Conservation (phyloP, 2,888 invertebrate species). For the Meta bourneti region DNA sequence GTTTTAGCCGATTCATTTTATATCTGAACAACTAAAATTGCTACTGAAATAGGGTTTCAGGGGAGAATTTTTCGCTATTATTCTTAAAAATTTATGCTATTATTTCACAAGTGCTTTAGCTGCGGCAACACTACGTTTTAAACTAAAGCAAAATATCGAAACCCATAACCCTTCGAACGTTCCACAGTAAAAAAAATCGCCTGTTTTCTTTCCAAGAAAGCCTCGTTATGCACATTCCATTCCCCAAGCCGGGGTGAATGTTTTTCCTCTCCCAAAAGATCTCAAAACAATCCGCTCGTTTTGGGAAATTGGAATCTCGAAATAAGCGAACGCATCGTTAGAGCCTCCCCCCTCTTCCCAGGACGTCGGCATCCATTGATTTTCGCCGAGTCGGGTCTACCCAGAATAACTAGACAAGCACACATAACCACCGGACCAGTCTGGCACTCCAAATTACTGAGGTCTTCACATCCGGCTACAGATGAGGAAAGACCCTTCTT, state of each 20-base stretch:
- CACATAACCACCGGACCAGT: constrained; percentile 57
- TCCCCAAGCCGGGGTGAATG: no score
- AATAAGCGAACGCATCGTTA: constrained; percentile 11
- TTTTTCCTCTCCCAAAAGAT: no score
- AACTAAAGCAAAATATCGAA: no score
- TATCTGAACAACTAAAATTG: no score
- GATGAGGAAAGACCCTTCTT: constrained; percentile 66
- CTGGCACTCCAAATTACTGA: constrained; percentile 71
- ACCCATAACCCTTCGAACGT: no score
- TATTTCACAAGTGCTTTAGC: no score
- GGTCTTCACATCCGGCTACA: constrained; percentile 72
- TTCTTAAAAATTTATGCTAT: no score
- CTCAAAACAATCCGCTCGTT: background rate
- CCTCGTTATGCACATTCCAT: background rate
- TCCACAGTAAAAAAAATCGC: no score
- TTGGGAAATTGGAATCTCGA: constrained; percentile 4
- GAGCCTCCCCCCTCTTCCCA: constrained; percentile 18
- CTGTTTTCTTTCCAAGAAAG: background rate
- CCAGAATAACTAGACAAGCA: constrained; percentile 57
- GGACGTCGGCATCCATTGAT: constrained; percentile 69
- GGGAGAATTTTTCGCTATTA: no score
- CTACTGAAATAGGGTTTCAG: no score
- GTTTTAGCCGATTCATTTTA: no score
- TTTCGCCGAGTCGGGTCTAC: constrained; percentile 34
- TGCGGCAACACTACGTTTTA: no score